These are phyloP conservation scores for Archaeoteleia sp. DNA, from an alignment of 2,888 invertebrate genomes.

Conservation along the genomic window DNA sequence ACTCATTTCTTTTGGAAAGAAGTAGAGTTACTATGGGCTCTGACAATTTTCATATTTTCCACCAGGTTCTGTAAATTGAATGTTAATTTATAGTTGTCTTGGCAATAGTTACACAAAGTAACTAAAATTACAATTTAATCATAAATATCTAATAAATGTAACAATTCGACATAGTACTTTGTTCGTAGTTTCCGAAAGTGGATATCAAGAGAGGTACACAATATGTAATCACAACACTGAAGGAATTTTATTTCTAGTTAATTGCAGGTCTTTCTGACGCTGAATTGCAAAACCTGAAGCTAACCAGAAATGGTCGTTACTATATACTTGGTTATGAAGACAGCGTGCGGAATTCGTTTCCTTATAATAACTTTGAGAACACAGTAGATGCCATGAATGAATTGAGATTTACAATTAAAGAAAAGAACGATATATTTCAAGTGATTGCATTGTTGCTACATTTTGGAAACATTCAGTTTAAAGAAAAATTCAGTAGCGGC, in stretches of 20 bases:
- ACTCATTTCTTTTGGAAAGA: constrained; percentile 73
- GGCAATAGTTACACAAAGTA: no score
- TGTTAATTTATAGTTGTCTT: no score
- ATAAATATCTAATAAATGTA: no score
- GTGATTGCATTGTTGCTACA: constrained; percentile 69
- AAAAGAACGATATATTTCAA: constrained; percentile 62
- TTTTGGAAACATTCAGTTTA: constrained; percentile 69
- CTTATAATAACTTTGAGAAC: constrained; percentile 59
- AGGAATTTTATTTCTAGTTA: constrained; percentile 14
- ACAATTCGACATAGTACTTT: no score
- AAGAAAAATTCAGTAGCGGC: constrained; percentile 55
- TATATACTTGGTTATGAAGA: constrained; percentile 55
- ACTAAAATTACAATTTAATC: no score
- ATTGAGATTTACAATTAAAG: constrained; percentile 58
- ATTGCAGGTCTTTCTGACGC: constrained; percentile 55
- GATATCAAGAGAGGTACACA: no score
- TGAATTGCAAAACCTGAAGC: constrained; percentile 59
- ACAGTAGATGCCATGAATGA: constrained; percentile 65
- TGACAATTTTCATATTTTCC: constrained; percentile 74
- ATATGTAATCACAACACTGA: not conserved
- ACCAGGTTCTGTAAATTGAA: no score
- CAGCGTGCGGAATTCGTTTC: constrained; percentile 29
- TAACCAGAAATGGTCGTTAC: constrained; percentile 60
- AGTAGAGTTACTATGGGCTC: constrained; percentile 70
- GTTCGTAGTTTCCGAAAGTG: no score